Evolutionary conservation across 2,113 vertebrate genomes (phyloP).

Genomic region (Apteryx mantelli): DNA sequence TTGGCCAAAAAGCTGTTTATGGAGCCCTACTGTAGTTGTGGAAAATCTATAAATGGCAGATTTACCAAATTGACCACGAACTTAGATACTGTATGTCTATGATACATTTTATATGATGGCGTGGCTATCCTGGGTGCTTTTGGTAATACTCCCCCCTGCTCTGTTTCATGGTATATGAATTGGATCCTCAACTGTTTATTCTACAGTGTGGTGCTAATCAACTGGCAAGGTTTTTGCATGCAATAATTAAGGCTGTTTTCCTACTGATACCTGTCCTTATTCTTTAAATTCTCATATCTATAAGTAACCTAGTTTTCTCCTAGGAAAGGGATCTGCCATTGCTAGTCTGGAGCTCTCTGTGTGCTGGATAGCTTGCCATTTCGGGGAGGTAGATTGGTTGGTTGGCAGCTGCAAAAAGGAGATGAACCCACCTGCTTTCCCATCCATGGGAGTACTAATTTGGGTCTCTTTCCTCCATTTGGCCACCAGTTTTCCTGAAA

Average conservation of each 20-base stretch:
- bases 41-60: not conserved
- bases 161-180: not conserved
- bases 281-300: not conserved
- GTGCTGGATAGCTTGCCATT: not conserved
- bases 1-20: not conserved
- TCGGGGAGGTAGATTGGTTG: not conserved
- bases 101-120: not conserved
- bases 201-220: not conserved
- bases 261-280: not conserved
- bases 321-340: not conserved
- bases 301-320: not conserved
- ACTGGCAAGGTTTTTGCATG: not conserved
- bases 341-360: not conserved
- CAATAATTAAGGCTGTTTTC: not conserved
- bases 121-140: not conserved
- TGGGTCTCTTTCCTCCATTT: not conserved
- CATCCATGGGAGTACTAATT: not conserved
- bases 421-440: conserved; percentile 17
- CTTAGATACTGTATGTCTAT: not conserved
- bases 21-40: not conserved
- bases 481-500: not conserved
- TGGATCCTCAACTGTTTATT: not conserved
- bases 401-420: not conserved
- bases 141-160: not conserved
- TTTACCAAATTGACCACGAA: not conserved